Conservation (phyloP, 2,797 vertebrate genomes). For the Petrocephalus schoutedeni region DNA sequence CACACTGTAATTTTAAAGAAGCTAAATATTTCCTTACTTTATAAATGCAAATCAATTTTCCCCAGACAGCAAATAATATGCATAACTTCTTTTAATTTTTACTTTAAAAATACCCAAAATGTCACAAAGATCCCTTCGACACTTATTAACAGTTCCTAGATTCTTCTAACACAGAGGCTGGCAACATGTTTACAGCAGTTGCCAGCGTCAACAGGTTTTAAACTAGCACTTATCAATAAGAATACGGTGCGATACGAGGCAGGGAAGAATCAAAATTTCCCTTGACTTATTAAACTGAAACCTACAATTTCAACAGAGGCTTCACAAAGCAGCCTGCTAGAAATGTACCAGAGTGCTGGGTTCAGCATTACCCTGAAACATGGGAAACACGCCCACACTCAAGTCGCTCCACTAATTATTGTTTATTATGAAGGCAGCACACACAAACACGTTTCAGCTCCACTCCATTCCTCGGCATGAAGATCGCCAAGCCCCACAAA, state of each 20-base stretch:
- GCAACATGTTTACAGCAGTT: no score
- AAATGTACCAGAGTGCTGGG: not conserved
- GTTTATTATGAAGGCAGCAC: slow-evolving; percentile 13
- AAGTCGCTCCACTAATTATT: not conserved
- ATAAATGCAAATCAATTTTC: not conserved
- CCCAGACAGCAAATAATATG: not conserved
- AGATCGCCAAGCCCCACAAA: not conserved
- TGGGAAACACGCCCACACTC: not conserved
- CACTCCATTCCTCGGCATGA: not conserved
- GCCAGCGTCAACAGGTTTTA: not conserved
- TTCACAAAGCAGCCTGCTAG: not conserved
- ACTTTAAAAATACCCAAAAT: not conserved
- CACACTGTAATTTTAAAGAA: not conserved
- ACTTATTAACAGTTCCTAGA: not conserved
- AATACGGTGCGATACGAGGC: not conserved
- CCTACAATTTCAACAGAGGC: not conserved
- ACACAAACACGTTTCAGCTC: not conserved
- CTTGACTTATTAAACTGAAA: not conserved
- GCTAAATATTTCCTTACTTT: not conserved
- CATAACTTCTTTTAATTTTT: not conserved
- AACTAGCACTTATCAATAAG: not conserved
- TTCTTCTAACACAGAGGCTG: not conserved
- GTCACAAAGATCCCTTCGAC: not conserved
- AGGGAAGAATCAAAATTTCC: not conserved
- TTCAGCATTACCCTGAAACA: not conserved